A percentile compares a stretch with the other conserved stretches of the same genome.
phyloP scores from a whole-genome alignment of 2,797 vertebrate species.

The Poecile montanus region DNA sequence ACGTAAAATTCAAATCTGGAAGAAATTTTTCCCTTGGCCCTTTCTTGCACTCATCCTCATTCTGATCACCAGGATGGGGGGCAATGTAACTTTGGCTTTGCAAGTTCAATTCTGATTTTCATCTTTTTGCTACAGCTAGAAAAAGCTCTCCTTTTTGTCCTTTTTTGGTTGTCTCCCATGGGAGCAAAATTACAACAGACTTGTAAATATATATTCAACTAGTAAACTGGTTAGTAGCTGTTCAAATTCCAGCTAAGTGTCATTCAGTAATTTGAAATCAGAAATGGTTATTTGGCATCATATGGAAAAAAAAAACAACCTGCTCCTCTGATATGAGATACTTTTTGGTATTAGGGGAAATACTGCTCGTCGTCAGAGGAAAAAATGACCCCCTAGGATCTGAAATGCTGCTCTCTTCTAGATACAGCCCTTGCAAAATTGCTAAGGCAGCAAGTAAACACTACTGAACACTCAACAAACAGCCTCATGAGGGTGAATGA shows the following conservation, averaged over 20 bases:
- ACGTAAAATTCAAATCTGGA: neutral
- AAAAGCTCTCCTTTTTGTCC: neutral
- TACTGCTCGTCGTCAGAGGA: neutral
- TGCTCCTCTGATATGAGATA: neutral
- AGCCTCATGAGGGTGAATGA: neutral
- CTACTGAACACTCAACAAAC: neutral
- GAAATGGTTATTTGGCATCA: neutral
- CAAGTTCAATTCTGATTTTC: slow-evolving; percentile 1
- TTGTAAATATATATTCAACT: neutral
- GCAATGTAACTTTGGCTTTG: neutral
- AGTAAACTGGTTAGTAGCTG: neutral
- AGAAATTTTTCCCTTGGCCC: neutral
- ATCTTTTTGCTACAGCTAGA: neutral
- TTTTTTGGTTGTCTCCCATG: neutral
- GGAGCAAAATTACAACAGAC: neutral
- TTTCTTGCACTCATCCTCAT: neutral
- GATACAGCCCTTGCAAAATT: neutral
- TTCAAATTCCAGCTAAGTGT: neutral
- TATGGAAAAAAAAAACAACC: neutral
- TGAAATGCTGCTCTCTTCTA: neutral
- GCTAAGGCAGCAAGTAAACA: neutral
- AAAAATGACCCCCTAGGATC: slow-evolving; percentile 9
- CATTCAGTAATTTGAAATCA: neutral
- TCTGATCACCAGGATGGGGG: neutral
- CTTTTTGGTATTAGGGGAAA: neutral